Percentiles rank a stretch among this genome's conserved stretches.
These are phyloP conservation scores for Halcyon badia DNA, from an alignment of 2,797 vertebrate species.

Conservation along the genomic window DNA sequence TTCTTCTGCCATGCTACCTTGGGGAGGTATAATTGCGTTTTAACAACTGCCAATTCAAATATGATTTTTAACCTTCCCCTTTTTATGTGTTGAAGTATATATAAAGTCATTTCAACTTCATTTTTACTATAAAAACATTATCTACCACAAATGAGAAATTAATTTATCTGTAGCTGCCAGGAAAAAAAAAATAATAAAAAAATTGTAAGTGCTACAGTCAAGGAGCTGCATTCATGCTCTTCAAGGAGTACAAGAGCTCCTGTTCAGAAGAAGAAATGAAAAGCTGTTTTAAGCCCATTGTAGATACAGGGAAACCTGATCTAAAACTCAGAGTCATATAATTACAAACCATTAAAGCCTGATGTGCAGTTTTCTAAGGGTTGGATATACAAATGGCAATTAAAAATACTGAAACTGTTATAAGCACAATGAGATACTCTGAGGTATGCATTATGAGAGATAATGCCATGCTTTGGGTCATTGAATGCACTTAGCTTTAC, in stretches of 20 bases:
- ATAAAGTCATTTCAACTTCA: slow-evolving; percentile 77
- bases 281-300: slow-evolving; percentile 2
- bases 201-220: slow-evolving; percentile 33
- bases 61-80: slow-evolving; percentile 79
- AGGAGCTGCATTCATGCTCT: slow-evolving; percentile 51
- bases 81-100: slow-evolving; percentile 74
- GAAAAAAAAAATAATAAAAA: slow-evolving; percentile 3
- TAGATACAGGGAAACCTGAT: slow-evolving; percentile 21
- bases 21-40: slow-evolving; percentile 79
- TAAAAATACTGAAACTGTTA: slow-evolving; percentile 59
- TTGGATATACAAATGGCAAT: slow-evolving; percentile 44
- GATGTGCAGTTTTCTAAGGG: slow-evolving; percentile 30
- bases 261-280: slow-evolving; percentile 17
- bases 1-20: slow-evolving; percentile 76
- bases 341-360: slow-evolving; percentile 57
- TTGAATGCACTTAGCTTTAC: slow-evolving; percentile 23
- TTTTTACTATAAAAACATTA: slow-evolving; percentile 81
- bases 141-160: slow-evolving; percentile 77
- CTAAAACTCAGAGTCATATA: slow-evolving; percentile 33
- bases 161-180: slow-evolving; percentile 71
- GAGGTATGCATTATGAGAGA: background rate
- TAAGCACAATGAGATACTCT: slow-evolving; percentile 23
- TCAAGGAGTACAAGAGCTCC: slow-evolving; percentile 8
- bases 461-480: slow-evolving; percentile 42
- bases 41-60: slow-evolving; percentile 77